Percentiles rank a stretch among this genome's conserved stretches.
Conservation (phyloP, 2,888 invertebrate species). For the Amphipyra tragopoginis region DNA sequence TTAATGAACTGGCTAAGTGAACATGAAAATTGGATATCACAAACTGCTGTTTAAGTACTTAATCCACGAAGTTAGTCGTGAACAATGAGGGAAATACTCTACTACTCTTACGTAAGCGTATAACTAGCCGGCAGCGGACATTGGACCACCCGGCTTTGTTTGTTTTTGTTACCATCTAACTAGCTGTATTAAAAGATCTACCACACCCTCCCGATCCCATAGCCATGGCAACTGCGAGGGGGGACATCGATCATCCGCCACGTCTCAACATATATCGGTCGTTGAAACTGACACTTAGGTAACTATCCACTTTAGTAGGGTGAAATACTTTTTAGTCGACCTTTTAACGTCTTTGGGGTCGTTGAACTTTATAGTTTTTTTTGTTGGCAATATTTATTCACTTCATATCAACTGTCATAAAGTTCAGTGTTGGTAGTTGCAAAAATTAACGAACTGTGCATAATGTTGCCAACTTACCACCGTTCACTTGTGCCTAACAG, state of each 20-base stretch:
- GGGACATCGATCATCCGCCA: slow-evolving; percentile 58
- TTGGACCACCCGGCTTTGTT: slow-evolving; percentile 77
- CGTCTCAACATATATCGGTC: slow-evolving; percentile 61
- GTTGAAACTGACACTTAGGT: slow-evolving; percentile 67
- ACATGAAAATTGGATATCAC: slow-evolving; percentile 45
- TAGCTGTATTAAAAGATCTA: slow-evolving; percentile 57
- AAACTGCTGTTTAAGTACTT: slow-evolving; percentile 32
- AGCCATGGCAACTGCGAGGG: slow-evolving; percentile 44
- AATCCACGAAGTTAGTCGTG: slow-evolving; percentile 49
- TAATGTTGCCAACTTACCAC: slow-evolving; percentile 23
- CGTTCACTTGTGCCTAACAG: slow-evolving; percentile 22
- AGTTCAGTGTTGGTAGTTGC: slow-evolving; percentile 17
- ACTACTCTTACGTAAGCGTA: slow-evolving; percentile 60
- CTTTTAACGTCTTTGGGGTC: slow-evolving; percentile 52
- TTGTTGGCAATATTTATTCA: slow-evolving; percentile 18
- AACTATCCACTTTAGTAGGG: slow-evolving; percentile 64
- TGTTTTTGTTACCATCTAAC: slow-evolving; percentile 73
- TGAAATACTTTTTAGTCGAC: slow-evolving; percentile 63
- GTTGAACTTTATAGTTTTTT: slow-evolving; percentile 38
- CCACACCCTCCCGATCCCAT: slow-evolving; percentile 51
- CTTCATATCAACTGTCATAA: slow-evolving; percentile 24
- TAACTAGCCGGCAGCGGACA: slow-evolving; percentile 58
- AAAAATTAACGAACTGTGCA: slow-evolving; percentile 20
- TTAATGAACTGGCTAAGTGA: slow-evolving; percentile 37
- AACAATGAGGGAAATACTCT: slow-evolving; percentile 66